Evolutionary conservation across 2,113 vertebrate species (phyloP).

Genomic region (Cygnus atratus): DNA sequence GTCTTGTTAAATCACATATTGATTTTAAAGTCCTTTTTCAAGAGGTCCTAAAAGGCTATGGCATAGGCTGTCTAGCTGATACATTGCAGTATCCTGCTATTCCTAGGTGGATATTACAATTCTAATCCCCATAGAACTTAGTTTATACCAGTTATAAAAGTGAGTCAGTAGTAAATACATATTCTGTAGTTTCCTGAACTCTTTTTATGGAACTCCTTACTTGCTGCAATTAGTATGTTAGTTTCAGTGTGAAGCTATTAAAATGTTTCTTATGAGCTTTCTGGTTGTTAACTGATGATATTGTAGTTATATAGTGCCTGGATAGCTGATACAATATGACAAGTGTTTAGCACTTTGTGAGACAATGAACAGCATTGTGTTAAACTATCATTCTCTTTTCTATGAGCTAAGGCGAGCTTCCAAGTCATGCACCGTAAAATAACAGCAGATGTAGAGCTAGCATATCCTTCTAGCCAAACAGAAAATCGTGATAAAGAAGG

Average conservation of each 20-base stretch:
- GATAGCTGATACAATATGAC: neutral
- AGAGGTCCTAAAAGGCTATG: neutral
- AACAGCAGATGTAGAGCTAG: neutral
- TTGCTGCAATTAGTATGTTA: neutral
- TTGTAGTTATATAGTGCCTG: neutral
- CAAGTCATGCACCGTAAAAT: neutral
- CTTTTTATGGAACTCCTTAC: neutral
- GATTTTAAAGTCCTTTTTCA: neutral
- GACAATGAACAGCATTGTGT: neutral
- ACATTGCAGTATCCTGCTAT: neutral
- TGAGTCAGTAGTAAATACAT: rapidly evolving
- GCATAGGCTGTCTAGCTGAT: neutral
- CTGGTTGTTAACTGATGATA: neutral
- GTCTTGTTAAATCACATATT: neutral
- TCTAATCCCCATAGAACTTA: neutral
- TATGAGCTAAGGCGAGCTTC: neutral
- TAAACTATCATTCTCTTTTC: neutral
- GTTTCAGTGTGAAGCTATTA: neutral
- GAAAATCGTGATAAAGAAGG: neutral
- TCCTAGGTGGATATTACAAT: neutral
- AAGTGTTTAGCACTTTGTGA: neutral
- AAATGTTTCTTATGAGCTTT: neutral
- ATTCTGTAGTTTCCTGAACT: too few species aligned
- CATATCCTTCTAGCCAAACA: neutral
- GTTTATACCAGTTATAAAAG: neutral